Conservation (phyloP, 2,888 invertebrate species). For the Rhodophaea formosa region DNA sequence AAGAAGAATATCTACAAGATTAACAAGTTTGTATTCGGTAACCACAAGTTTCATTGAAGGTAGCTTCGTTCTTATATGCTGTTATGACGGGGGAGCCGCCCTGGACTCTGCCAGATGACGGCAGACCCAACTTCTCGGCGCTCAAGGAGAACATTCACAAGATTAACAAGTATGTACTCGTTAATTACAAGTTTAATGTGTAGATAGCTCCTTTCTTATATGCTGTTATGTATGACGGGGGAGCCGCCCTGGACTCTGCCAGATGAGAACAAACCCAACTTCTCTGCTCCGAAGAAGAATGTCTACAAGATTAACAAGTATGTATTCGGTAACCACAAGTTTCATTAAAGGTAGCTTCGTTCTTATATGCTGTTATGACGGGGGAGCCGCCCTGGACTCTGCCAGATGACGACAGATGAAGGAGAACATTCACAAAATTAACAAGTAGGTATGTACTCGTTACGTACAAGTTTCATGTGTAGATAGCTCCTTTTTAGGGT, state of each 20-base stretch:
- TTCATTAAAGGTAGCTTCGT: too few species aligned
- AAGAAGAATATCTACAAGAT: constrained; percentile 92
- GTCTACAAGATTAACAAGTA: constrained; percentile 95
- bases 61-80: too few species aligned
- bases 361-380: too few species aligned
- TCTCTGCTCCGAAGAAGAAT: constrained; percentile 91
- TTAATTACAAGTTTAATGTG: not conserved
- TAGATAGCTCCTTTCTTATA: too few species aligned
- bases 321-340: constrained; percentile 21
- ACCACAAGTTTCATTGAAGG: not conserved
- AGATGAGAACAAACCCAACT: constrained; percentile 94
- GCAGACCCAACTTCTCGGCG: constrained; percentile 92
- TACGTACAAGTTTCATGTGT: not conserved
- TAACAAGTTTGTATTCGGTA: constrained; percentile 85
- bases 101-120: constrained; percentile 91
- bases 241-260: constrained; percentile 86
- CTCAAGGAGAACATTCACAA: constrained; percentile 92
- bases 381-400: constrained; percentile 85
- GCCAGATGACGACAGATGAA: constrained; percentile 92
- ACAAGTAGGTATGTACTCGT: constrained; percentile 86
- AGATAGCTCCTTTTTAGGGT: too few species aligned
- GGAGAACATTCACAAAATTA: constrained; percentile 91
- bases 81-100: constrained; percentile 75
- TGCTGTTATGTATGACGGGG: too few species aligned
- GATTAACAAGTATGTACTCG: constrained; percentile 88